phyloP scores from a whole-genome alignment of 2,113 vertebrate species.

The Dinomys branickii region DNA sequence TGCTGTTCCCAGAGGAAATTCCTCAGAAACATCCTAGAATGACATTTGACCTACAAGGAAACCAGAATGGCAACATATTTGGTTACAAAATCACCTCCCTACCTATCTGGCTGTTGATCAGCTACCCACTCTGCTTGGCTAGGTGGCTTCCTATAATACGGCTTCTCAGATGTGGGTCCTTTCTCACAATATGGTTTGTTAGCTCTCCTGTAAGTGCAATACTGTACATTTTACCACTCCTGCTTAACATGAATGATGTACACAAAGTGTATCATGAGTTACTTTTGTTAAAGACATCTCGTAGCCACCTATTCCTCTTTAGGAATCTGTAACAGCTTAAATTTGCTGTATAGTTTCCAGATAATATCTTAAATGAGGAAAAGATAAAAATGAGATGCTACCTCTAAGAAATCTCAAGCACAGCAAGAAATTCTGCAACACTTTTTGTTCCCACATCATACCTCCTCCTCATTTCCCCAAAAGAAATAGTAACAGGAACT shows the following conservation, averaged over 20 bases:
- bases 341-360: background rate
- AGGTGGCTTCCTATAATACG: background rate
- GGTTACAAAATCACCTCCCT: background rate
- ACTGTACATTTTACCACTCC: background rate
- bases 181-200: background rate
- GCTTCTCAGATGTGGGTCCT: background rate
- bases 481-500: background rate
- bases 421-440: background rate
- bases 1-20: background rate
- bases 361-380: conserved; percentile 19
- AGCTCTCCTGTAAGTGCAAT: background rate
- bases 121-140: no score
- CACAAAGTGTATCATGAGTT: background rate
- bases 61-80: background rate
- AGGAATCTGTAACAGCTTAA: background rate
- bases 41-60: background rate
- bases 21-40: background rate
- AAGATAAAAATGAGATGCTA: background rate
- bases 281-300: background rate
- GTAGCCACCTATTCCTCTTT: background rate
- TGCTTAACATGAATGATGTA: background rate
- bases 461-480: background rate
- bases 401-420: background rate
- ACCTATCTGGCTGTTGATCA: background rate
- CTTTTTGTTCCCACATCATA: background rate